A percentile compares a stretch with the other conserved stretches of the same genome.
phyloP scores from a whole-genome alignment of 2,888 invertebrate species.

The Selenia dentaria region DNA sequence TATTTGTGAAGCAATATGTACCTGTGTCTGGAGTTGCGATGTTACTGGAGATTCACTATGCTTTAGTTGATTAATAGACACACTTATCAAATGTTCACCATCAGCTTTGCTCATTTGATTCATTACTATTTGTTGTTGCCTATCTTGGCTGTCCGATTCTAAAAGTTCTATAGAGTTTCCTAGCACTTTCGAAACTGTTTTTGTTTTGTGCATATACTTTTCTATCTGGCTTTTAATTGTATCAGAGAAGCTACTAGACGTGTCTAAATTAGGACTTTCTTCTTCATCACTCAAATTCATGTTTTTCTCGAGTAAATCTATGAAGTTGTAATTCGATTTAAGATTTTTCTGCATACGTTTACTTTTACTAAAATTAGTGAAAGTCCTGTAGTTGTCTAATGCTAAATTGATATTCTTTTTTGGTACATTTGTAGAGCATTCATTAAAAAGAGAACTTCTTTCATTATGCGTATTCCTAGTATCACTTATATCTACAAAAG shows the following conservation, averaged over 20 bases:
- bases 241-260: slow-evolving; percentile 49
- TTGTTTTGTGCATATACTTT: slow-evolving; percentile 51
- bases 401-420: not conserved
- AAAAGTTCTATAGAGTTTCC: slow-evolving; percentile 38
- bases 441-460: not conserved
- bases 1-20: not conserved
- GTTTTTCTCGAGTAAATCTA: slow-evolving; percentile 58
- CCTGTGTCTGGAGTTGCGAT: no score
- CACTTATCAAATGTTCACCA: no score
- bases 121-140: not conserved
- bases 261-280: slow-evolving; percentile 24
- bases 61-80: no score
- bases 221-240: slow-evolving; percentile 60
- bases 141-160: slow-evolving; percentile 9
- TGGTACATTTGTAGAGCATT: not conserved
- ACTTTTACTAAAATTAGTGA: not conserved
- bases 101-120: not conserved
- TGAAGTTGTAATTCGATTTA: slow-evolving; percentile 53
- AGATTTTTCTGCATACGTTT: slow-evolving; percentile 22
- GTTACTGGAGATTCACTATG: no score
- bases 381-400: slow-evolving; percentile 2
- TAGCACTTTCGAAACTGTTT: slow-evolving; percentile 22
- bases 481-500: slow-evolving; percentile 2
- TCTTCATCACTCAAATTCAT: slow-evolving; percentile 44
- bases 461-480: not conserved